Base-by-base conservation (phyloP, 2,113 vertebrate genomes). In the Austrofundulus limnaeus region DNA sequence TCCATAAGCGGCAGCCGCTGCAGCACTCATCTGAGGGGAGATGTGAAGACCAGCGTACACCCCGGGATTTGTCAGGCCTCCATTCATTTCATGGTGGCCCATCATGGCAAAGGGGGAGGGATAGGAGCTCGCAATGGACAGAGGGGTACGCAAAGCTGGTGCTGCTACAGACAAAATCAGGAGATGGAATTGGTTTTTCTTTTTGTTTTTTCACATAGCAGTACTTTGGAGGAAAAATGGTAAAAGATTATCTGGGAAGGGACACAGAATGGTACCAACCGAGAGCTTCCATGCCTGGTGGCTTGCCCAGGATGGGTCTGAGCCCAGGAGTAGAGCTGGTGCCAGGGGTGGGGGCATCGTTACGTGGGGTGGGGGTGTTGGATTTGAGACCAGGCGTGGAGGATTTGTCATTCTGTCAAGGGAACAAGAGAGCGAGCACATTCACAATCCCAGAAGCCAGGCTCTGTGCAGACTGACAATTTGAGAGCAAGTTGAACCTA, bases 301-400 rank as follows among this genome's bases (percentile, higher is more conserved):
- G 94, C 25, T 98, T 98, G 85, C 95, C 95, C 0, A 95, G 91
- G 85, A 96, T 94, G 0, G 96, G 93, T 84, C 96, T 89, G 78
- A 98, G 94, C 75, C 96, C 96, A 0, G 96, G 96, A 43, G 95
- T 98, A 55, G 94, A 95, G 87, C 96, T 98, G 21, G 96, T 98
- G 86, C 96, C 96, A 0, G 96, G 96, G 76, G 95, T 98, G 0
- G 96, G 96, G 64, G 95, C 95, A 0, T 98, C 96, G 0, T 95
- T 98, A 55, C 95, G 91, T 0, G 96, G 96, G 1, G 96, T 97
- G 4, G 96, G 96, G 16, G 96, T 98, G 90, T 95, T 98, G 41
- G 96, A 98, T 83, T 98, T 98, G 75, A 97, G 94, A 67, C 95
- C 96, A 0, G 96, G 96, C 6, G 96, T 98, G 5, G 95, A 97